These are phyloP conservation scores for Agelas oroides DNA, from an alignment of 37 sponge, comb jelly and placozoan genomes.

Conservation along the genomic window DNA sequence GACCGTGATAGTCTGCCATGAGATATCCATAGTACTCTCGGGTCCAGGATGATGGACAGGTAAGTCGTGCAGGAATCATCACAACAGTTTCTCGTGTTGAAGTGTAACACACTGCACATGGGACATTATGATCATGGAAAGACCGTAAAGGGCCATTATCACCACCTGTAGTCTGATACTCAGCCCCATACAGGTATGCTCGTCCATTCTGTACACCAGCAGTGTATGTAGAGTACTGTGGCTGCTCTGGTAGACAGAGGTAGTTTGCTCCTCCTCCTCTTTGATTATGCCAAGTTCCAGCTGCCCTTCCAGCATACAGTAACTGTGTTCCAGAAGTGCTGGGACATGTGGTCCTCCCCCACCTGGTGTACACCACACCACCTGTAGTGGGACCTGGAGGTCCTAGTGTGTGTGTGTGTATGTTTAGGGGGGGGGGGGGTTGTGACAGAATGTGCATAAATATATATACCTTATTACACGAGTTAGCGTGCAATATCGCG, in stretches of 20 bases:
- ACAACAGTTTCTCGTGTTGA: conserved; percentile 9
- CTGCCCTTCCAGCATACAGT: conserved; percentile 21
- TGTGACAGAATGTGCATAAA: too few relatives aligned
- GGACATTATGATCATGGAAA: conserved; percentile 17
- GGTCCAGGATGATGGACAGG: conserved; percentile 51
- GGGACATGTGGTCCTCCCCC: conserved; percentile 39
- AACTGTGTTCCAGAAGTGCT: conserved; percentile 9
- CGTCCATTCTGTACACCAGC: background rate
- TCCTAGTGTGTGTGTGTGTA: too few relatives aligned
- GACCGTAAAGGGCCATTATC: background rate
- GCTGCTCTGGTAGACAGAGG: conserved; percentile 9
- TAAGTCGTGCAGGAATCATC: conserved; percentile 39
- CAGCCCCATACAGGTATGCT: conserved; percentile 32
- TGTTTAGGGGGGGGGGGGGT: too few relatives aligned
- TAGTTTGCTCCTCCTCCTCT: conserved; percentile 18
- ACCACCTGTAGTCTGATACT: conserved; percentile 22
- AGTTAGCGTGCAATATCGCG: too few relatives aligned
- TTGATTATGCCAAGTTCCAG: background rate
- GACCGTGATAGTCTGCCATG: conserved; percentile 22
- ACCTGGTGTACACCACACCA: conserved; percentile 18
- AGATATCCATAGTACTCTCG: conserved; percentile 57
- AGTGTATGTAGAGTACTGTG: conserved; percentile 33
- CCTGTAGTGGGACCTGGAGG: conserved; percentile 36
- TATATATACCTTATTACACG: too few relatives aligned
- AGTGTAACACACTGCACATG: conserved; percentile 60